A percentile compares a stretch with the other conserved stretches of the same genome.
phyloP scores from a whole-genome alignment of 2,113 vertebrate genomes.

The Ictalurus punctatus region DNA sequence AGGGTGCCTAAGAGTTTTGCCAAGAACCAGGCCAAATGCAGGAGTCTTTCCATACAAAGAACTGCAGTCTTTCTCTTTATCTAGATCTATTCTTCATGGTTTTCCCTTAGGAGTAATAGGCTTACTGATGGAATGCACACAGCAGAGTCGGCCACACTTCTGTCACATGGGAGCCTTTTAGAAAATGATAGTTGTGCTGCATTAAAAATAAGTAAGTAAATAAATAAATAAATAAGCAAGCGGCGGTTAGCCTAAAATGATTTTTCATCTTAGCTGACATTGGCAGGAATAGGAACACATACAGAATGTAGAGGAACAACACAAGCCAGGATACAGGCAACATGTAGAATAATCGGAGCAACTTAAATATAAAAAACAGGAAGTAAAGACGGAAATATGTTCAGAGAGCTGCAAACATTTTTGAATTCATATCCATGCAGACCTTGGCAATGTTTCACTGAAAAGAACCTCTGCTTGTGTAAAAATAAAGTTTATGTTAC shows the following conservation, averaged over 20 bases:
- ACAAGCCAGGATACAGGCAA: neutral
- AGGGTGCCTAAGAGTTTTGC: neutral
- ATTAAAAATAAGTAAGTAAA: conserved; percentile 13
- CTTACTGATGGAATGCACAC: conserved; percentile 40
- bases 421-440: neutral
- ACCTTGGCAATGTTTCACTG: neutral
- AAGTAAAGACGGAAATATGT: neutral
- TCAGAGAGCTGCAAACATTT: conserved; percentile 5
- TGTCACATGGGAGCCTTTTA: conserved; percentile 16
- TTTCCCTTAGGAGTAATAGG: conserved; percentile 41
- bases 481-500: conserved; percentile 61
- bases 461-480: conserved; percentile 4
- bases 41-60: neutral
- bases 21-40: conserved; percentile 5
- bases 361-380: neutral
- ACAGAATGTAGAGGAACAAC: neutral
- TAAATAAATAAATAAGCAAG: conserved; percentile 8
- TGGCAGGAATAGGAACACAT: neutral
- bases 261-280: conserved; percentile 40
- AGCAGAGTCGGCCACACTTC: conserved; percentile 11
- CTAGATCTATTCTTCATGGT: conserved; percentile 28
- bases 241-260: neutral
- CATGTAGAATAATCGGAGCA: neutral
- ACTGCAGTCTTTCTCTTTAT: conserved; percentile 15
- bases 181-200: conserved; percentile 26